Conservation (phyloP, 2,113 vertebrate species). For the Setophaga coronata region DNA sequence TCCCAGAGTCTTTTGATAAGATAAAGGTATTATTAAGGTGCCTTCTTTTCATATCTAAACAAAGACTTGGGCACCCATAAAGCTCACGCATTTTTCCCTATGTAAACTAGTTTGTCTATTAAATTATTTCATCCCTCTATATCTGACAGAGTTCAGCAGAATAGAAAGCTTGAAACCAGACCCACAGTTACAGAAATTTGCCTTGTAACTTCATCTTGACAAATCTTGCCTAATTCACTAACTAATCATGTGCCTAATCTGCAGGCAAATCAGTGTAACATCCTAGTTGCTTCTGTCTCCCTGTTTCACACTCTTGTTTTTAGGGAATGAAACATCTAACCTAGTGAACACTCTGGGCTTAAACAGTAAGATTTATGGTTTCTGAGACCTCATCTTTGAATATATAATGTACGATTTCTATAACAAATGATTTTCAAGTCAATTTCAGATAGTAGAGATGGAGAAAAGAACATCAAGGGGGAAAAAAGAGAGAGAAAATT, state of each 20-base stretch:
- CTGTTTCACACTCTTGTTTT: background rate
- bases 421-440: background rate
- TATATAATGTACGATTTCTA: background rate
- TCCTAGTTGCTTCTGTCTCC: background rate
- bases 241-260: background rate
- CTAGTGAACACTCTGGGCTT: background rate
- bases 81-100: background rate
- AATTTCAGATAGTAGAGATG: background rate
- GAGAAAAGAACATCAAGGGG: background rate
- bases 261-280: background rate
- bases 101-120: background rate
- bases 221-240: background rate
- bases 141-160: background rate
- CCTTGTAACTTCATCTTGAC: background rate
- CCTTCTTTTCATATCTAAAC: background rate
- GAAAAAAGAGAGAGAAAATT: background rate
- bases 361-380: background rate
- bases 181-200: background rate
- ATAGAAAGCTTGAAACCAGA: background rate
- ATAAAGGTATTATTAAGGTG: background rate
- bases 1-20: background rate
- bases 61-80: background rate
- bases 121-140: background rate
- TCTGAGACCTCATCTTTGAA: background rate
- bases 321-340: background rate